Conservation (phyloP, 2,797 vertebrate genomes). For the Sternarchorhynchus goeldii region DNA sequence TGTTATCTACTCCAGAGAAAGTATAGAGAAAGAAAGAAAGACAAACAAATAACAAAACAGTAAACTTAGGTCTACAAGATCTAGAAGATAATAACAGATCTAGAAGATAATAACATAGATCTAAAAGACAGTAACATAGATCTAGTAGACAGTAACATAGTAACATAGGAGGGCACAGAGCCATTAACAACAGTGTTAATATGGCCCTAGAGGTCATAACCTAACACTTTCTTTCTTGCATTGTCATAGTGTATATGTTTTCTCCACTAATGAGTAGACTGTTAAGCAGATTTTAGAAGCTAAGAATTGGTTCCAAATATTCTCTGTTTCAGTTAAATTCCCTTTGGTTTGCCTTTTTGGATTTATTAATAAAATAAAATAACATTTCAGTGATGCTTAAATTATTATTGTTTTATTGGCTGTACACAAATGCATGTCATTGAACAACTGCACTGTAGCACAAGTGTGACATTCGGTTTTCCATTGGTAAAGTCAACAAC, state of each 20-base stretch:
- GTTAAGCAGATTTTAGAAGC: not conserved
- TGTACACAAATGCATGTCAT: constrained; percentile 81
- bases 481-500: constrained; percentile 72
- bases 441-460: constrained; percentile 74
- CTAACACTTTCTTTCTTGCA: not conserved
- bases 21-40: not conserved
- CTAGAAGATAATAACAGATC: not conserved
- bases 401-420: constrained; percentile 71
- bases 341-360: not conserved
- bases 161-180: too few relatives aligned
- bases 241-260: not conserved
- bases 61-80: not conserved
- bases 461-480: constrained; percentile 70
- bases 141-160: not conserved
- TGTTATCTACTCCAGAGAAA: not conserved
- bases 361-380: not conserved
- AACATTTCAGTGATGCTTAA: not conserved
- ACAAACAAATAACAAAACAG: not conserved
- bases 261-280: not conserved
- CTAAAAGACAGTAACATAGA: not conserved
- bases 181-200: not conserved
- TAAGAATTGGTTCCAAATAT: not conserved
- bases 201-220: too few relatives aligned
- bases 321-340: not conserved
- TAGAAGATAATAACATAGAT: not conserved